Base-by-base conservation (phyloP, 2,797 vertebrate species). In the Pelochelys cantorii region DNA sequence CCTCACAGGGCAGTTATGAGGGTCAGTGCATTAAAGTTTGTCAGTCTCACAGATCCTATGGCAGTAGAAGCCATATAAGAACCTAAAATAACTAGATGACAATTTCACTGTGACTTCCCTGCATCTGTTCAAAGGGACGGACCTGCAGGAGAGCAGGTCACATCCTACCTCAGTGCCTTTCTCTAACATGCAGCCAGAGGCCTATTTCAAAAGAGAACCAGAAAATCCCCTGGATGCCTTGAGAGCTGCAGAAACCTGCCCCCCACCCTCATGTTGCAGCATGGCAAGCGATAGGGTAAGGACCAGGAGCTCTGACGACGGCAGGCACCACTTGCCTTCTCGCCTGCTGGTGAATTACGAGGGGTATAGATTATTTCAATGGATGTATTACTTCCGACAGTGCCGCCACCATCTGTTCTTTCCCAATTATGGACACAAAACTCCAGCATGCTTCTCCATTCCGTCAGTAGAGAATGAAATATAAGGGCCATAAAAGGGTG, bases 351-450 rank as follows among this genome's bases (percentile, higher is more conserved):
- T 97, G 97, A 97, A 92, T 98, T 98, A 98, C 78, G 95, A 98
- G 97, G 97, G 1, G 1, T 97, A 95, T 98, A 98, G 97, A 98
- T 98, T 98, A 98, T 97, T 98, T 98, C 98, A 97, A 98, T 98
- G 97, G 96, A 86, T 7, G 60, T 96, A 97, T 98, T 97, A 96
- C 97, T 96, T 98, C 97, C 97, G 97, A 96, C 96, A 94, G 97
- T 83, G 60, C 91, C 89, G 96, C 92, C 60, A 89, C 97, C 98
- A 98, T 98, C 98, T 98, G 98, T 97, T 98, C 97, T 95, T 96
- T 93, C 93, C 97, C 98, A 98, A 98, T 98, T 98, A 98, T 3
- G 57, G 95, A 97, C 98, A 98, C 97, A 98, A 94, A 97, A 98
- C 95, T 96, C 94, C 98, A 98, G 97, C 97, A 31, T 97, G 97